Percentiles rank a stretch among this genome's conserved stretches.
These are phyloP conservation scores for Eira barbara DNA, from an alignment of 2,113 vertebrate species.

Conservation along the genomic window DNA sequence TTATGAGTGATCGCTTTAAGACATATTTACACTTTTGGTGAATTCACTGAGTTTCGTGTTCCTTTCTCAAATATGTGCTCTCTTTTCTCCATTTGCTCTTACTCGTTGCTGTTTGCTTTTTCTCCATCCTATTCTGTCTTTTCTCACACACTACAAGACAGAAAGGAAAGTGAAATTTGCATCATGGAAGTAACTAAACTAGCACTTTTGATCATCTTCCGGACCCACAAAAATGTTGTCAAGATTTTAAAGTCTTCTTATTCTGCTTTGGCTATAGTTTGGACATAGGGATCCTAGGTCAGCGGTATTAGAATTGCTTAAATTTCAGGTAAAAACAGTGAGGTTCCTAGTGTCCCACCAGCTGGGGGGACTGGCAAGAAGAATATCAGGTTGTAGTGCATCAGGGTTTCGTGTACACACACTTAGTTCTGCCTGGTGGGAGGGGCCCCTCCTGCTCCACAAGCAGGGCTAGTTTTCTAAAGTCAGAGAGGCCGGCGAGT, in stretches of 20 bases:
- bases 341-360: conserved; percentile 23
- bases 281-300: conserved; percentile 1
- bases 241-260: conserved; percentile 62
- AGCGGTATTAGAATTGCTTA: conserved; percentile 68
- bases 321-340: conserved; percentile 56
- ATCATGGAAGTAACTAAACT: conserved; percentile 3
- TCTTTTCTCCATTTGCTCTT: conserved; percentile 22
- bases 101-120: neutral
- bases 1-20: conserved; percentile 53
- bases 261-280: conserved; percentile 58
- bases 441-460: neutral
- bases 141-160: conserved; percentile 8
- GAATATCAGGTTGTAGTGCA: neutral
- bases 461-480: neutral
- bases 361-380: neutral
- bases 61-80: conserved; percentile 9
- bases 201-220: conserved; percentile 60
- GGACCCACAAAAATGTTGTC: conserved; percentile 58
- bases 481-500: neutral
- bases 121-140: neutral
- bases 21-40: conserved; percentile 15
- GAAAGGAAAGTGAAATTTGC: conserved; percentile 17
- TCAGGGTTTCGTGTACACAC: neutral
- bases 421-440: neutral
- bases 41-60: conserved; percentile 18